phyloP scores from a whole-genome alignment of 2,113 vertebrate species.

The Ceuthmochares aereus region DNA sequence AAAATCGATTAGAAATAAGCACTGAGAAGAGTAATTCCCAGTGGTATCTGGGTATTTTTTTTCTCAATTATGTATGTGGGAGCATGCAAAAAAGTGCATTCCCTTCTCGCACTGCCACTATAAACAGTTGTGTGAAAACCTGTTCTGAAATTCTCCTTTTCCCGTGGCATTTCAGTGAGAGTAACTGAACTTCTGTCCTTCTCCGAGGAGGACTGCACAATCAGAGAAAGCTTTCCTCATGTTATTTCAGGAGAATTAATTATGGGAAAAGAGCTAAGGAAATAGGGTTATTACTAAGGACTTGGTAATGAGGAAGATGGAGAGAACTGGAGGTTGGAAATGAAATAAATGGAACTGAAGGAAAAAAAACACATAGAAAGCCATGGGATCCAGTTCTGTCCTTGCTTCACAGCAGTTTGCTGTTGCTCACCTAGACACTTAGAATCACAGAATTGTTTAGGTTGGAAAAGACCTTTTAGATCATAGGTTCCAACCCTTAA shows the following conservation, averaged over 20 bases:
- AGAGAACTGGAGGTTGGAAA: conserved; percentile 16
- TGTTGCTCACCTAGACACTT: neutral
- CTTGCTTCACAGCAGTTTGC: neutral
- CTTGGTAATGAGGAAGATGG: conserved; percentile 33
- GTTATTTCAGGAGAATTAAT: conserved; percentile 41
- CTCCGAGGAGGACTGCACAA: neutral
- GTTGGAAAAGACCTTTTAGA: no score
- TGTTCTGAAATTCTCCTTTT: conserved; percentile 34
- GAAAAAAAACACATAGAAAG: neutral
- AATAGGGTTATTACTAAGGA: conserved; percentile 16
- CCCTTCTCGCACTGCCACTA: neutral
- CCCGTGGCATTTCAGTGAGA: neutral
- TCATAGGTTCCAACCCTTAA: no score
- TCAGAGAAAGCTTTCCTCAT: neutral
- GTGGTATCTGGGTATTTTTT: neutral
- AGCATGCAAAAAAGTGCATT: neutral
- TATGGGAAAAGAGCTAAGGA: conserved; percentile 23
- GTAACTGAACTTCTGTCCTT: conserved; percentile 17
- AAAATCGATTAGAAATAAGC: neutral
- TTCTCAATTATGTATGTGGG: neutral
- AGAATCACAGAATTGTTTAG: no score
- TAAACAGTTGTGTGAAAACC: neutral
- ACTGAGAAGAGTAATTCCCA: neutral
- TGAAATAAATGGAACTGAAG: conserved; percentile 13
- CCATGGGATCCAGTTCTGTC: neutral